A percentile compares a stretch with the other conserved stretches of the same genome.
Conservation (phyloP, 2,797 vertebrate genomes). For the Eulemur rubriventer region DNA sequence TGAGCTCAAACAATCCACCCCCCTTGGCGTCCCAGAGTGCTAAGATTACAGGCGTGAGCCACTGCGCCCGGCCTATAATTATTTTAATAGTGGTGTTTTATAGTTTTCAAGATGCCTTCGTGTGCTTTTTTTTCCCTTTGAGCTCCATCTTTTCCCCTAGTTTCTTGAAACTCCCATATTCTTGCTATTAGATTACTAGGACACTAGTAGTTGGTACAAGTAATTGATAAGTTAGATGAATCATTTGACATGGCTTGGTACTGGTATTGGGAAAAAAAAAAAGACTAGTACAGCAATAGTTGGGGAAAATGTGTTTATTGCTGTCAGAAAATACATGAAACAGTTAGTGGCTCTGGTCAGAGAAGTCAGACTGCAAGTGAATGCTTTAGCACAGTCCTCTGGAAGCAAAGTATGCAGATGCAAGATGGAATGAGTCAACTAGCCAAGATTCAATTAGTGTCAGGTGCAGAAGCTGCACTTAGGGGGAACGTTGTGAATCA, state of each 20-base stretch:
- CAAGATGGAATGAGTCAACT: background rate
- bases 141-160: background rate
- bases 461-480: background rate
- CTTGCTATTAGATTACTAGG: background rate
- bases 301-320: background rate
- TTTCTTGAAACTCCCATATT: background rate
- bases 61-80: background rate
- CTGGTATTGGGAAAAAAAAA: background rate
- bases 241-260: background rate
- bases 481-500: background rate
- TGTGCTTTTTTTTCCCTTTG: background rate
- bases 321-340: background rate
- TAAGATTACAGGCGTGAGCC: too few relatives aligned
- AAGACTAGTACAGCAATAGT: background rate
- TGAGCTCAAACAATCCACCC: too few relatives aligned
- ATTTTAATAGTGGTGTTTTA: background rate
- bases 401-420: background rate
- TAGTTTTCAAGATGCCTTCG: background rate
- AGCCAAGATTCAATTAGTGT: background rate
- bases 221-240: background rate
- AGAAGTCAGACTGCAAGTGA: background rate
- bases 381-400: background rate
- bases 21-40: too few relatives aligned
- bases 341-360: background rate
- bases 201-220: background rate